Evolutionary conservation across 2,113 vertebrate species (phyloP), one percentile per base, ranked within the genome.

Genomic region (Trogon melanurus): DNA sequence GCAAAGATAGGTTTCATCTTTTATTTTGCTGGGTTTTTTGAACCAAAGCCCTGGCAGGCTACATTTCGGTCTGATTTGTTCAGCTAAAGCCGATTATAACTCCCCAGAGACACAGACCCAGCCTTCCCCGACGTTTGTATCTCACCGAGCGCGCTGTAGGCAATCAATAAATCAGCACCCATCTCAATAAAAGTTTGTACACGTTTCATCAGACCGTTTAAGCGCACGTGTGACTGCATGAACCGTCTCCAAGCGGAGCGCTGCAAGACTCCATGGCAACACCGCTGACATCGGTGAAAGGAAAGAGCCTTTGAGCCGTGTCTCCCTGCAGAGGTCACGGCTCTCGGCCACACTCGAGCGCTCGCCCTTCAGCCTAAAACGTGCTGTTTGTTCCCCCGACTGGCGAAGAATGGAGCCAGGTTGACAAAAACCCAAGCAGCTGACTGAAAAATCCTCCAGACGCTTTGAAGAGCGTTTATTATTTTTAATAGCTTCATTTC

Each of bases 201-300:
- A 90, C 17, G 13, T 95, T 93, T 93, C 75, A 82, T 83, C 73
- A 94, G 92, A 86, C 76, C 82, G 73, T 80, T 93, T 79, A 73
- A 85, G 79, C 5, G 2, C 7, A 8, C 41, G 50, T 73, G 32
- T 88, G 92, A 80, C 71, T 85, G 53, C 34, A 57, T 58, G 67
- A 90, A 73, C 73, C 79, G 38, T 17, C 62, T 93, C 72, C 88
- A 93, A 94, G 51, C 70, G 47, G 47, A 80, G 36, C 82, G 73
- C 79, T 61, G 53, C 12, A 11, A 53, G 91, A 76, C 66, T 88
- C 79, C 67, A 72, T 93, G 73, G 89, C 93, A 96, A 94, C 13
- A 2, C 44, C 30, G 90, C 75, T 70, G 85, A 88, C 75, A 89
- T 85, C 36, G 91, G n/a, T 56, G 85, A 85, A 93, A 91, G 56